A percentile compares a stretch with the other conserved stretches of the same genome.
These are phyloP conservation scores for Australoheros scitulus DNA, from an alignment of 2,113 vertebrate species.

Conservation along the genomic window DNA sequence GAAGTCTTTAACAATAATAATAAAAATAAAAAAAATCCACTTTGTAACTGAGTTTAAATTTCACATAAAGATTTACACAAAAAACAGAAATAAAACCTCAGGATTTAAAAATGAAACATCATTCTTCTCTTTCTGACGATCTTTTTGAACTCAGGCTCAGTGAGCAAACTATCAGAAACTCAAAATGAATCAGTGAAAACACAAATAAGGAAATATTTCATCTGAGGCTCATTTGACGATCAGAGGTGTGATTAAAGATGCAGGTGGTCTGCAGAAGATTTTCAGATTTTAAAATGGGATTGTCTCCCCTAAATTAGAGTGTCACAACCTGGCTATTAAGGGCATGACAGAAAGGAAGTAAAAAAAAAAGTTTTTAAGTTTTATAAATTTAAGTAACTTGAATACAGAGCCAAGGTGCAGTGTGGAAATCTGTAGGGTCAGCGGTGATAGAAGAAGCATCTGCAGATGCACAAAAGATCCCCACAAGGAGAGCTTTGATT, in stretches of 20 bases:
- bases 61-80: not conserved
- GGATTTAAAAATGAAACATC: not conserved
- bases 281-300: too few relatives aligned
- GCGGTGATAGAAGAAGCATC: too few relatives aligned
- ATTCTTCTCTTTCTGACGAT: not conserved
- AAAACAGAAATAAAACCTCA: not conserved
- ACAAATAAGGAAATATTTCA: not conserved
- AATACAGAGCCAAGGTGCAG: not conserved
- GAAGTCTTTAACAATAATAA: not conserved
- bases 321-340: not conserved
- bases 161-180: not conserved
- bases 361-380: too few relatives aligned
- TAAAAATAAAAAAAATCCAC: not conserved
- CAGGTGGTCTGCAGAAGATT: not conserved
- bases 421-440: not conserved
- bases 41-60: not conserved
- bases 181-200: too few relatives aligned
- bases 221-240: rapidly evolving
- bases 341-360: too few relatives aligned
- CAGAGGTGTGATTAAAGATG: too few relatives aligned
- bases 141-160: not conserved
- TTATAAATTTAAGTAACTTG: not conserved
- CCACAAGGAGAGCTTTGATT: not conserved
- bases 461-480: too few relatives aligned
- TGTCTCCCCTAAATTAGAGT: too few relatives aligned